phyloP scores from a whole-genome alignment of 2,888 invertebrate genomes.

The Cepaea hortensis region DNA sequence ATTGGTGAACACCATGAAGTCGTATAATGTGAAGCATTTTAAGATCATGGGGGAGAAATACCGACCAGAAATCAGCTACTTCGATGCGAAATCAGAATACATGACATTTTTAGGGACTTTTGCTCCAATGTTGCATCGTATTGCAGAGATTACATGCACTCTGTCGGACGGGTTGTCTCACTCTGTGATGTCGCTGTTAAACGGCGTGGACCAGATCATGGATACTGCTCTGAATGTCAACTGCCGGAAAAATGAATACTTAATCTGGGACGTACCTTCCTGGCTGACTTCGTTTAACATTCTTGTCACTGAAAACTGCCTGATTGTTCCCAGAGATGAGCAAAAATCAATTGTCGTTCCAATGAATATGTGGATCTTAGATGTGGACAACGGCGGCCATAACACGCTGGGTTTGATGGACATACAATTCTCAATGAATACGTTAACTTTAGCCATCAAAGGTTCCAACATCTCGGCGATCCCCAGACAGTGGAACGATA shows the following conservation, averaged over 20 bases:
- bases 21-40: constrained; percentile 20
- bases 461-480: too few relatives aligned
- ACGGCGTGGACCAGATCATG: constrained; percentile 37
- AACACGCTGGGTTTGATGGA: too few relatives aligned
- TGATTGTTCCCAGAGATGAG: constrained; percentile 3
- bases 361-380: constrained; percentile 47
- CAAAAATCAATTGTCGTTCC: constrained; percentile 13
- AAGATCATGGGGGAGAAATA: constrained; percentile 31
- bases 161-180: constrained; percentile 28
- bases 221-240: constrained; percentile 28
- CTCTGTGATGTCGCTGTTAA: constrained; percentile 24
- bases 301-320: constrained; percentile 33
- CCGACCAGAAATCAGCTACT: constrained; percentile 13
- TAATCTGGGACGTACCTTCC: constrained; percentile 45
- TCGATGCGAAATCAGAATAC: constrained; percentile 24
- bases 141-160: constrained; percentile 24
- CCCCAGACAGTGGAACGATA: too few relatives aligned
- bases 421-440: too few relatives aligned
- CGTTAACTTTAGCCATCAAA: too few relatives aligned
- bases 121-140: constrained; percentile 16
- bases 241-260: constrained; percentile 20
- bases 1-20: constrained; percentile 18
- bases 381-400: constrained; percentile 20
- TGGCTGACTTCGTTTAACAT: constrained; percentile 42
- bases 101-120: constrained; percentile 33